Conservation (phyloP, 2,888 invertebrate genomes). For the Limenitis camilla region DNA sequence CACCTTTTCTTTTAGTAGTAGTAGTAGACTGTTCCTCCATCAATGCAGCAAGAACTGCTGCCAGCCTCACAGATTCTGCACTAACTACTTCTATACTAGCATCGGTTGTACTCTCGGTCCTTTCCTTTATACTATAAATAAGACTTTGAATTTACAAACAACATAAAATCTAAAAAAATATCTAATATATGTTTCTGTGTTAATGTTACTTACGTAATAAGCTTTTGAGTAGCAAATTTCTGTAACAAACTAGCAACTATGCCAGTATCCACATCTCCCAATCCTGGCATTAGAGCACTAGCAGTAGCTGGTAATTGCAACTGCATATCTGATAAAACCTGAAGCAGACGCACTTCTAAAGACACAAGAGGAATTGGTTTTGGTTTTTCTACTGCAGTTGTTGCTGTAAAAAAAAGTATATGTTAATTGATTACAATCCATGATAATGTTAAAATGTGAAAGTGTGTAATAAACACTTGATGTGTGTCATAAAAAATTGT, state of each 20-base stretch:
- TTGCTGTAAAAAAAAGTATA: slow-evolving; percentile 18
- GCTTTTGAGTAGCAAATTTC: slow-evolving; percentile 68
- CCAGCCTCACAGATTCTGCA: slow-evolving; percentile 60
- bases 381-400: slow-evolving; percentile 38
- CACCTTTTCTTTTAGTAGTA: slow-evolving; percentile 63
- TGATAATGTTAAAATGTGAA: no score
- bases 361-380: slow-evolving; percentile 51
- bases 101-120: slow-evolving; percentile 55
- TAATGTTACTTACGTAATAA: slow-evolving; percentile 67
- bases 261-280: slow-evolving; percentile 60
- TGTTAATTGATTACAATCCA: background rate
- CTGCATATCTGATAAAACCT: slow-evolving; percentile 67
- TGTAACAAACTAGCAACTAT: slow-evolving; percentile 62
- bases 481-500: no score
- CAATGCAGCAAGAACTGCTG: slow-evolving; percentile 56
- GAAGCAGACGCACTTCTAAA: slow-evolving; percentile 57
- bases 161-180: no score
- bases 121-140: slow-evolving; percentile 47
- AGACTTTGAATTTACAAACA: no score
- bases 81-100: slow-evolving; percentile 55
- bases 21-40: slow-evolving; percentile 54
- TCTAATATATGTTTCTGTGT: no score
- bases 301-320: slow-evolving; percentile 64
- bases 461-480: no score
- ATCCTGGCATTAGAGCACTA: slow-evolving; percentile 54